These are phyloP conservation scores for Mormyrus lacerda DNA, from an alignment of 2,113 vertebrate genomes.

Conservation along the genomic window DNA sequence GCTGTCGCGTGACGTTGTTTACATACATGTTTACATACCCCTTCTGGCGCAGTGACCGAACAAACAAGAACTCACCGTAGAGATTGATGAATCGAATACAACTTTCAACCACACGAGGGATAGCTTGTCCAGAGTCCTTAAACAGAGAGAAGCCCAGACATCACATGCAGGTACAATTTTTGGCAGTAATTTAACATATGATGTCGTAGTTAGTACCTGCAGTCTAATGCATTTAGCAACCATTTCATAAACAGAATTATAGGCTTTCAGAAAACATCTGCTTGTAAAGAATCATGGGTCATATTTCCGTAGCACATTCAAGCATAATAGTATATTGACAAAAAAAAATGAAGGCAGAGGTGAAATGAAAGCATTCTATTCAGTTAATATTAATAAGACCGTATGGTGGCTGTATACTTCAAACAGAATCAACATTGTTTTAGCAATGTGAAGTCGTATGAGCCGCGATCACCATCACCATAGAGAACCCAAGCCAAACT, in stretches of 20 bases:
- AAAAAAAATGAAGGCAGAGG: neutral
- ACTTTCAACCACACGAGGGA: conserved; percentile 94
- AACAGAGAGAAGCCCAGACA: conserved; percentile 32
- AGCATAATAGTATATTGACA: neutral
- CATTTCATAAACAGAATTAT: neutral
- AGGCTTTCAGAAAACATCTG: conserved; percentile 32
- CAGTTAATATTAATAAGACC: neutral
- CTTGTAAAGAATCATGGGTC: neutral
- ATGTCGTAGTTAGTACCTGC: neutral
- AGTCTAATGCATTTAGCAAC: neutral
- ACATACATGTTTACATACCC: neutral
- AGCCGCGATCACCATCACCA: neutral
- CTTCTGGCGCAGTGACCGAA: neutral
- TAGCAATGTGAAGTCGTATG: neutral
- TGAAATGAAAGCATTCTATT: neutral
- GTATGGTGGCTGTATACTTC: neutral
- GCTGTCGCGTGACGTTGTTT: neutral
- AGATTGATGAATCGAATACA: conserved; percentile 97
- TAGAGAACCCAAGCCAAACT: neutral
- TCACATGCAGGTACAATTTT: neutral
- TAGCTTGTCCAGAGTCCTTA: conserved; percentile 91
- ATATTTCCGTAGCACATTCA: neutral
- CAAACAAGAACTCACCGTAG: conserved; percentile 71
- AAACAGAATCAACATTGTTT: neutral
- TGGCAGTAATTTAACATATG: neutral